Evolutionary conservation across 2,888 invertebrate species (phyloP).

Genomic region (Philopedon plagiatum): DNA sequence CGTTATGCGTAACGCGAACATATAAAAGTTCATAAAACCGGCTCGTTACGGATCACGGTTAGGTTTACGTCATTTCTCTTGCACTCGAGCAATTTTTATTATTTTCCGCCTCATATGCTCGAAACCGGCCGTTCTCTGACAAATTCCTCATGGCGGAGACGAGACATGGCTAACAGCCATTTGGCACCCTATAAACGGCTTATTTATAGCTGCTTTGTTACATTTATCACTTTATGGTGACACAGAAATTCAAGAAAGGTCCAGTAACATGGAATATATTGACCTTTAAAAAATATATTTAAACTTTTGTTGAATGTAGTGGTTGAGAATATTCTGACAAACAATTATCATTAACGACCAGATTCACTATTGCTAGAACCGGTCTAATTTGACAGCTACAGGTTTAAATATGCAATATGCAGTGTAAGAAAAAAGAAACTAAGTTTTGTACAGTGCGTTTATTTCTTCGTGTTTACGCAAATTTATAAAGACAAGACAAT

Average conservation of each 20-base stretch:
- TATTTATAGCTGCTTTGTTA: constrained; percentile 24
- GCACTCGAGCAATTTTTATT: constrained; percentile 48
- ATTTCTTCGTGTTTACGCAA: too few species aligned
- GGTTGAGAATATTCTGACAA: too few species aligned
- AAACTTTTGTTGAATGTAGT: too few species aligned
- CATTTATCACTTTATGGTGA: background rate
- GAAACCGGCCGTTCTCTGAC: constrained; percentile 31
- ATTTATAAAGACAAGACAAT: too few species aligned
- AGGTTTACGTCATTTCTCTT: constrained; percentile 43
- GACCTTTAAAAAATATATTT: too few species aligned
- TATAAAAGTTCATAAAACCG: constrained; percentile 45
- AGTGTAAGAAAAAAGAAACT: too few species aligned
- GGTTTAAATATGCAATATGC: too few species aligned
- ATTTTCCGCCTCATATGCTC: constrained; percentile 43
- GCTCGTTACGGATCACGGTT: constrained; percentile 45
- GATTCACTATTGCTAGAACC: too few species aligned
- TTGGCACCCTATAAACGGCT: constrained; percentile 35
- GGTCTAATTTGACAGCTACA: too few species aligned
- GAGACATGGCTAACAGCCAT: constrained; percentile 24
- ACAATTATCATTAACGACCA: too few species aligned
- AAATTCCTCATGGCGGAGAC: constrained; percentile 26
- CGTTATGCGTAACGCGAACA: constrained; percentile 39
- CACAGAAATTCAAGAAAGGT: background rate
- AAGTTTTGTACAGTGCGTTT: too few species aligned
- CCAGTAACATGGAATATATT: background rate